Conservation (phyloP, 2,888 invertebrate genomes). For the Ptilodon capucinus region DNA sequence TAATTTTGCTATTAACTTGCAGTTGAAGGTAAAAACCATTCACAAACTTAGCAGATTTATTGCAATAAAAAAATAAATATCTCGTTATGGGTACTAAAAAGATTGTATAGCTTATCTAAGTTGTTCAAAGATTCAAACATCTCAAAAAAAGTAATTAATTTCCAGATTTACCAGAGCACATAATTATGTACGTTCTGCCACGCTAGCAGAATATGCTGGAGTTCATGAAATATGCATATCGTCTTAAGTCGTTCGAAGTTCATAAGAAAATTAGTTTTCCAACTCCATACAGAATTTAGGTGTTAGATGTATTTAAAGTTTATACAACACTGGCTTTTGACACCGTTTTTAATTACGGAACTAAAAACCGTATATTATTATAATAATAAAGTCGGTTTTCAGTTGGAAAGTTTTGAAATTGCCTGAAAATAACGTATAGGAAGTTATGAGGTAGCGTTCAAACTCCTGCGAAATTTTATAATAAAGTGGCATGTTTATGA, state of each 20-base stretch:
- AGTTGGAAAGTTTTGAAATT: background rate
- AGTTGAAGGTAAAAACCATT: too few relatives aligned
- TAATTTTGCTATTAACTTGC: too few relatives aligned
- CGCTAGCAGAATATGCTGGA: slow-evolving; percentile 5
- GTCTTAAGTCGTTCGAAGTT: slow-evolving; percentile 16
- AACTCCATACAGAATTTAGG: slow-evolving; percentile 13
- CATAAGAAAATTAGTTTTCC: slow-evolving; percentile 19
- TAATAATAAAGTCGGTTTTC: background rate
- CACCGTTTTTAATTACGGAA: background rate
- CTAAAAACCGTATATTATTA: background rate
- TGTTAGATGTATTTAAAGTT: slow-evolving; percentile 3
- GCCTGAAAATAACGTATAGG: background rate
- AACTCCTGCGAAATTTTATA: background rate
- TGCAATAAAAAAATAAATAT: too few relatives aligned
- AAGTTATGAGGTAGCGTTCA: background rate
- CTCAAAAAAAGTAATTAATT: slow-evolving; percentile 13
- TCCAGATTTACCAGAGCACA: slow-evolving; percentile 8
- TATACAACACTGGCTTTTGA: background rate
- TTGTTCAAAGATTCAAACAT: too few relatives aligned
- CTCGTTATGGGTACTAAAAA: too few relatives aligned
- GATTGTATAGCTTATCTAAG: too few relatives aligned
- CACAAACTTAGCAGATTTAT: too few relatives aligned
- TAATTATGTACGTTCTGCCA: slow-evolving; percentile 6
- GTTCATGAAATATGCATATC: slow-evolving; percentile 29
- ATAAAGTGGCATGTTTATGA: background rate